Evolutionary conservation across 2,113 vertebrate genomes (phyloP).

Genomic region (Pangasianodon hypophthalmus): DNA sequence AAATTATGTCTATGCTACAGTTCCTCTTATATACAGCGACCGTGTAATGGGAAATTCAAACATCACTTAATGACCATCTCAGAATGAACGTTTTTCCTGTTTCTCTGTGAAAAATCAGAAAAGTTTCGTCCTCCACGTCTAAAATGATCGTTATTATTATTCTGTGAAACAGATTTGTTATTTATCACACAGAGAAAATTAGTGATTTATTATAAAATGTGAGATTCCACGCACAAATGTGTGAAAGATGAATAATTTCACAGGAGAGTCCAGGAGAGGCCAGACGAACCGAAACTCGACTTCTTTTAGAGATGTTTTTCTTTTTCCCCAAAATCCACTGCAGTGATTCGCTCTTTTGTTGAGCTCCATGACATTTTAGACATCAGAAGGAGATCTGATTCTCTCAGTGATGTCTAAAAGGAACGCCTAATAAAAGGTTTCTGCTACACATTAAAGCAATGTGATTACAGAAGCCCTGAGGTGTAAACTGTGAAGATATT

Average conservation of each 20-base stretch:
- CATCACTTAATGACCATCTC: not conserved
- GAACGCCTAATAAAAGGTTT: no score
- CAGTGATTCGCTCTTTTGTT: no score
- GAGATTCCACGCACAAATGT: not conserved
- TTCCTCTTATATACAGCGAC: not conserved
- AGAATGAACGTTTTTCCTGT: not conserved
- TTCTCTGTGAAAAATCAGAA: not conserved
- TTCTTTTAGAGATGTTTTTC: not conserved
- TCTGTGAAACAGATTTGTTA: not conserved
- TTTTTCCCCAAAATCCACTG: no score
- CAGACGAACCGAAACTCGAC: not conserved
- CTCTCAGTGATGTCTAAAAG: no score
- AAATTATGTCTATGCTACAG: conserved; percentile 13
- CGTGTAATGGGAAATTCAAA: not conserved
- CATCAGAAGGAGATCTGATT: no score
- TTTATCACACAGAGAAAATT: not conserved
- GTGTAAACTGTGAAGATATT: no score
- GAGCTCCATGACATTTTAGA: no score
- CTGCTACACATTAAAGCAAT: no score
- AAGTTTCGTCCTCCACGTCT: not conserved
- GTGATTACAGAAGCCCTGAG: no score
- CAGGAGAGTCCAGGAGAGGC: not conserved
- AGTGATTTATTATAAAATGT: not conserved
- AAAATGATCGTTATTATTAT: not conserved
- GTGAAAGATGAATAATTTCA: not conserved